Conservation (phyloP, 2,888 invertebrate genomes). For the Molorchus minor region DNA sequence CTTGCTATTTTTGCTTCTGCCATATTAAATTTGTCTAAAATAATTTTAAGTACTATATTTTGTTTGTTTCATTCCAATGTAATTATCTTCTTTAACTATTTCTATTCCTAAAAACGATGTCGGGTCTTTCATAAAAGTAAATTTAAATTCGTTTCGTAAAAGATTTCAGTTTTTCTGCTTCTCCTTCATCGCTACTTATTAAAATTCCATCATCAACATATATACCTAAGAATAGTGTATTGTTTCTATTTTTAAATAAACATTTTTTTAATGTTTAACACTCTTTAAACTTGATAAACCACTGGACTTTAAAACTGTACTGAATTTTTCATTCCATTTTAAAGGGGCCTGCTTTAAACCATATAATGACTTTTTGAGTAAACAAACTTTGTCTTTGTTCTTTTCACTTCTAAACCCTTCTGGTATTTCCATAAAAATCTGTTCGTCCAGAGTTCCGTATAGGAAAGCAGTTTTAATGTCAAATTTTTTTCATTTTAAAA, state of each 20-base stretch:
- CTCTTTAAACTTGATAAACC: conserved; percentile 21
- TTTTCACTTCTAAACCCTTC: not conserved
- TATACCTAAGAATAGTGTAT: conserved; percentile 28
- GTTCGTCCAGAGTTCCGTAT: not conserved
- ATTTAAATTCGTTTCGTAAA: conserved; percentile 20
- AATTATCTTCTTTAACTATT: not conserved
- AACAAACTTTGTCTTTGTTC: conserved; percentile 1
- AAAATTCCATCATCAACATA: conserved; percentile 34
- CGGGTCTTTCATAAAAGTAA: conserved; percentile 6
- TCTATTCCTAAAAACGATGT: conserved; percentile 25
- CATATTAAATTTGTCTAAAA: conserved; percentile 36
- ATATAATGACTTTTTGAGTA: conserved; percentile 13
- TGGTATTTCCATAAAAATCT: not conserved
- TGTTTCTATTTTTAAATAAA: conserved; percentile 24
- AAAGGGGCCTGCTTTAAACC: conserved; percentile 14
- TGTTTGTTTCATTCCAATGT: conserved; percentile 23
- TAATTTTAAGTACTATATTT: conserved; percentile 24
- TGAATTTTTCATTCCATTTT: conserved; percentile 3
- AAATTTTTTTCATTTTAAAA: no score
- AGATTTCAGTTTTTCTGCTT: conserved; percentile 6
- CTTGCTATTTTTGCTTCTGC: conserved; percentile 38
- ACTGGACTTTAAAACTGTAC: conserved; percentile 17
- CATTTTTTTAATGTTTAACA: no score
- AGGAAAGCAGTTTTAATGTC: conserved; percentile 9
- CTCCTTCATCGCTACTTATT: conserved; percentile 11